Evolutionary conservation across 2,113 vertebrate species (phyloP).

Genomic region (Saccopteryx bilineata): DNA sequence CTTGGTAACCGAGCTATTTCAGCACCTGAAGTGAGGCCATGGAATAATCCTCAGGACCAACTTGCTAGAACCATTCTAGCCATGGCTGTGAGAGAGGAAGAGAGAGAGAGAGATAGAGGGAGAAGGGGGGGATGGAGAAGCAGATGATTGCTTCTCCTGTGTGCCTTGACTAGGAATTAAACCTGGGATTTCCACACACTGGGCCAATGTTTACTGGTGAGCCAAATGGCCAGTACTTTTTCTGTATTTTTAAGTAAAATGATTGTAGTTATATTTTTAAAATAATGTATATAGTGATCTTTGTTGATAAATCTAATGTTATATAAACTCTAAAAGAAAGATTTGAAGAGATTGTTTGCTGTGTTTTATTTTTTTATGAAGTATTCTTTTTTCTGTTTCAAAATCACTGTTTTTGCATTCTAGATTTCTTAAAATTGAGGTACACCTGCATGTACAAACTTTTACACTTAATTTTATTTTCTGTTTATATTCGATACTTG

Average conservation of each 20-base stretch:
- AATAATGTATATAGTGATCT: background rate
- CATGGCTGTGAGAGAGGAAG: too few species aligned
- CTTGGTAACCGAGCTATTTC: too few species aligned
- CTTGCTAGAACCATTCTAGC: too few species aligned
- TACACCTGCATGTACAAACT: background rate
- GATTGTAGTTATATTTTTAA: background rate
- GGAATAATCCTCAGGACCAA: too few species aligned
- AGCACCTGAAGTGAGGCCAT: too few species aligned
- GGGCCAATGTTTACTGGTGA: too few species aligned
- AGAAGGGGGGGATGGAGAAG: too few species aligned
- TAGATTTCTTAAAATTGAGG: background rate
- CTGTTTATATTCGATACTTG: background rate
- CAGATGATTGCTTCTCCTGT: too few species aligned
- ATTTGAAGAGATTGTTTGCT: background rate
- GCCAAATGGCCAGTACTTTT: background rate
- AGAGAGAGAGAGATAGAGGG: too few species aligned
- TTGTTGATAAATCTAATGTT: background rate
- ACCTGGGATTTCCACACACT: too few species aligned
- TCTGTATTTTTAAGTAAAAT: background rate
- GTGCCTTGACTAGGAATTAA: too few species aligned
- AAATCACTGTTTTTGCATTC: background rate
- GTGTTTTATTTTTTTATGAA: background rate
- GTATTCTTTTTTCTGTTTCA: background rate
- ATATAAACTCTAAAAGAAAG: background rate
- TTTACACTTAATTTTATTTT: constrained; percentile 37